Evolutionary conservation across 1,140 invertebrate species (phyloP), one percentile per base, ranked within the genome.

Genomic region (Meloidogyne exigua): DNA sequence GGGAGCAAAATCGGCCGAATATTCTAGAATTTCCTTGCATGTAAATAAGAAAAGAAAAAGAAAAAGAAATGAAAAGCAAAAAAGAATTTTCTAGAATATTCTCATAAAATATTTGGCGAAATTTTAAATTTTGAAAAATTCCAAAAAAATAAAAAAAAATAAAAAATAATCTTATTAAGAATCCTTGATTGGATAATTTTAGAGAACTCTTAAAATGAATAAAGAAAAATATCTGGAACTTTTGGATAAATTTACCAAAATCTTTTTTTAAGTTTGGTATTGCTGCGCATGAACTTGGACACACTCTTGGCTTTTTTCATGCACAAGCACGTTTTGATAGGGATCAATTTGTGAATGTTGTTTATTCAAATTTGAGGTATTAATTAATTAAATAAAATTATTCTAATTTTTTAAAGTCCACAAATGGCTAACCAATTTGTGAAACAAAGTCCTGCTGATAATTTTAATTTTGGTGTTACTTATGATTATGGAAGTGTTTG

Each of bases 401-500:
- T n/a, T 28, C 4, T 77, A 68, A 36, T 18, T 12, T 12, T 36
- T 76, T 62, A 7, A 4, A 81, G 68, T 25, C 79, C 79, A 23
- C 79, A 81, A 72, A 26, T 80, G 72, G 79, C 75, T 10, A 74
- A 36, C 12, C 79, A 80, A 68, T 80, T 80, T 68, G 39, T 65
- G 10, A 82, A 82, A 68, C 79, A 80, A 68, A 68, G 32, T 23
- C 26, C 25, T 10, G 32, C 39, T 28, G 77, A 64, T 32, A 80
- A 80, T 64, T 62, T 83, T 71, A 80, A 80, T 44, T 81, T 78
- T 64, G 80, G 80, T 25, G 68, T 80, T 23, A 71, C 49, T 23
- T 80, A 80, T 63, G 79, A 80, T 67, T 80, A 81, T 66, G 79
- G 79, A 49, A 79, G 78, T 26, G 75, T n/a, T 42, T 73, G 13